A percentile compares a stretch with the other conserved stretches of the same genome.
Conservation (phyloP, 2,888 invertebrate species). For the Sphinx pinastri region DNA sequence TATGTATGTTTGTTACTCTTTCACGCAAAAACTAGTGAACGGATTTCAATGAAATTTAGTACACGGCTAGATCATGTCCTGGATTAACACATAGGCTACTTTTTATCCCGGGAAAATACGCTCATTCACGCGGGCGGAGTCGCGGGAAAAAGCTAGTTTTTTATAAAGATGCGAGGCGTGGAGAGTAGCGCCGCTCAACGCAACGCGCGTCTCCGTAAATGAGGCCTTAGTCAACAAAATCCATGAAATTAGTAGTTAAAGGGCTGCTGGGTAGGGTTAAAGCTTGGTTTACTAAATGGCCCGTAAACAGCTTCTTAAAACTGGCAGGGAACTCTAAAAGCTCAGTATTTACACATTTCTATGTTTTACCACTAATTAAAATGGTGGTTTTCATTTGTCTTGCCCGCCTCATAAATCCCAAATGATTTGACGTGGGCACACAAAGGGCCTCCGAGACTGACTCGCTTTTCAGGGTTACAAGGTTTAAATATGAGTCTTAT, state of each 20-base stretch:
- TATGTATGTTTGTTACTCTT: too few species aligned
- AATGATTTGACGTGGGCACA: slow-evolving; percentile 24
- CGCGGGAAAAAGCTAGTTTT: too few species aligned
- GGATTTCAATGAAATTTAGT: too few species aligned
- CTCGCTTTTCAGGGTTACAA: slow-evolving; percentile 11
- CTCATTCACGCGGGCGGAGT: too few species aligned
- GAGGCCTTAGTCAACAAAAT: too few species aligned
- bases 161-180: too few species aligned
- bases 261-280: neutral
- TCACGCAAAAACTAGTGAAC: too few species aligned
- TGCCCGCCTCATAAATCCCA: slow-evolving; percentile 22
- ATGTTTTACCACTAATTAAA: slow-evolving; percentile 26
- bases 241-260: neutral
- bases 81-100: too few species aligned
- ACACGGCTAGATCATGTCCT: too few species aligned
- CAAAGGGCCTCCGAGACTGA: slow-evolving; percentile 3
- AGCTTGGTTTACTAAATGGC: neutral
- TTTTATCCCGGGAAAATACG: too few species aligned
- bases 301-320: neutral
- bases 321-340: neutral
- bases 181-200: too few species aligned
- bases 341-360: slow-evolving; percentile 8
- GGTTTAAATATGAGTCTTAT: slow-evolving; percentile 11
- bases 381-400: slow-evolving; percentile 24
- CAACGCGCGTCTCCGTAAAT: too few species aligned